Evolutionary conservation across 53 echinoderm and acorn worm species (phyloP), one percentile per base, ranked within the genome.

Genomic region (Zoroaster sp.): DNA sequence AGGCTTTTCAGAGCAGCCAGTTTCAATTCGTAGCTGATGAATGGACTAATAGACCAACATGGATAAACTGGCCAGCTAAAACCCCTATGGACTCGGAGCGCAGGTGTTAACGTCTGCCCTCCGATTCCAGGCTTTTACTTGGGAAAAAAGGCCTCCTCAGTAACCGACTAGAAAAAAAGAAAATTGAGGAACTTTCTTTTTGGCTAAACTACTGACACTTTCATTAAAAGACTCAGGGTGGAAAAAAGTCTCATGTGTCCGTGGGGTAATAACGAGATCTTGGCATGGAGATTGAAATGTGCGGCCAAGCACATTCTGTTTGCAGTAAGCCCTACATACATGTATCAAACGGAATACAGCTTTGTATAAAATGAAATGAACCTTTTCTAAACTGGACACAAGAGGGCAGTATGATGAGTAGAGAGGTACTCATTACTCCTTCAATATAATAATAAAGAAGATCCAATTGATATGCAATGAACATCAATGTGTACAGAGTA

Each of bases 401-500:
- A 42, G 81, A 81, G 81, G 81, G 81, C 81, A 25, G 81, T 67
- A 66, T 81, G 42, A 35, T 35, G 35, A 37, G 6, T 65, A 65
- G 66, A n/a, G n/a, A n/a, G n/a, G n/a, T n/a, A n/a, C n/a, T n/a
- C 75, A 32, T 75, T 45, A 47, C 47, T 10, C 32, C 47, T 3
- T 31, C 32, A 47, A 74, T 3, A 43, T 31, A 41, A 75, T 75
- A 30, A 23, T 75, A n/a, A 28, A 66, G 39, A 33, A 44, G 8
- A 10, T 20, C 8, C 55, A 78, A 20, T 6, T 33, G 28, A 75
- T 53, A 80, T 66, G 25, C 75, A 31, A n/a, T 47, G 75, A 46
- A 30, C 28, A 49, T 75, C 30, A 45, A 75, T 35, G 6, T 14
- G 12, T 69, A 35, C 36, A 36, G 6, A 5, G 69, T 31, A 69